Percentiles rank a stretch among this genome's conserved stretches.
Conservation (phyloP, 2,888 invertebrate species). For the Ornithoptera priamus region DNA sequence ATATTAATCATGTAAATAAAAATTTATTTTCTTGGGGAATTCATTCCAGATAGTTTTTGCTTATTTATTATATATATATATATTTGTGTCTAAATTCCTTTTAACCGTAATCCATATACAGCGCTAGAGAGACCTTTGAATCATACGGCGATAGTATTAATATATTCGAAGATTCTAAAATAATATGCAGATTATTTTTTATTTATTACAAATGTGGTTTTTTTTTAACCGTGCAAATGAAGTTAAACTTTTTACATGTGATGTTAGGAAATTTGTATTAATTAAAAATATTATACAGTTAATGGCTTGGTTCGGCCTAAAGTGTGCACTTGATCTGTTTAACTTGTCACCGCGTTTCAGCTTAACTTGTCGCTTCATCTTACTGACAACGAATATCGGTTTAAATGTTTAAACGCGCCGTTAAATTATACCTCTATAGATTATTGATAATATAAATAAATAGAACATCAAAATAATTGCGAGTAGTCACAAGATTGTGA, state of each 20-base stretch:
- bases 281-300: not conserved
- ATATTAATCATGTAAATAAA: conserved; percentile 27
- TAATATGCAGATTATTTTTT: conserved; percentile 5
- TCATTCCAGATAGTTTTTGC: conserved; percentile 27
- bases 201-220: conserved; percentile 8
- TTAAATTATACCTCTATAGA: not conserved
- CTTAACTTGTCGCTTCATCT: conserved; percentile 2
- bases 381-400: conserved; percentile 16
- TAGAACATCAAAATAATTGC: too few species aligned
- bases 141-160: not conserved
- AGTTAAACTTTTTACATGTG: conserved; percentile 6
- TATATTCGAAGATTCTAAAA: not conserved
- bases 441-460: not conserved
- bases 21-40: conserved; percentile 1
- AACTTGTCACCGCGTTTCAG: not conserved
- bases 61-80: conserved; percentile 25
- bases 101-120: conserved; percentile 23
- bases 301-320: conserved; percentile 20
- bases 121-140: conserved; percentile 23
- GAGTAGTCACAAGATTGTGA: too few species aligned
- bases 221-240: conserved; percentile 9
- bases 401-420: not conserved
- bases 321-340: not conserved
- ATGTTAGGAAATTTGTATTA: conserved; percentile 7
- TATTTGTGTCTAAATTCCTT: conserved; percentile 12